phyloP scores from a whole-genome alignment of 2,113 vertebrate genomes.

The Rhinoptilus africanus region DNA sequence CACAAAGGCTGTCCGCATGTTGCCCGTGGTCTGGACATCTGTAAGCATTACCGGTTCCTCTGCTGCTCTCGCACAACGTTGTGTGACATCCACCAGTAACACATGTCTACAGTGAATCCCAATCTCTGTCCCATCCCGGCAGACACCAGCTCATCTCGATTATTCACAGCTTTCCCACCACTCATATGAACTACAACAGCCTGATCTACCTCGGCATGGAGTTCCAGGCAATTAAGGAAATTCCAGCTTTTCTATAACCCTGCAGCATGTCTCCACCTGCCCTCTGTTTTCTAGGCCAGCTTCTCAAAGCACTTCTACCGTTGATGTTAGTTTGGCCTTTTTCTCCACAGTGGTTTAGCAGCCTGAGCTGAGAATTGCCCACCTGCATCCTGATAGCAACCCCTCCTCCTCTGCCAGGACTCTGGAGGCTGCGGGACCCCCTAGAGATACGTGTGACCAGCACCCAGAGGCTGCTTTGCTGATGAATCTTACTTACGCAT shows the following conservation, averaged over 20 bases:
- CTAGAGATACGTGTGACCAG: no score
- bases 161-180: not conserved
- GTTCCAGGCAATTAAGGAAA: not conserved
- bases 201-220: not conserved
- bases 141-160: not conserved
- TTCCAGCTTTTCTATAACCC: not conserved
- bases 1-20: not conserved
- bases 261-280: not conserved
- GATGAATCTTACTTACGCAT: not conserved
- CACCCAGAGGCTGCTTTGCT: not conserved
- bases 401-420: not conserved
- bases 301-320: not conserved
- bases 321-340: fast-evolving
- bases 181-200: not conserved
- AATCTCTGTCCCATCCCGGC: not conserved
- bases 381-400: not conserved
- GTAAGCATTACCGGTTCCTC: not conserved
- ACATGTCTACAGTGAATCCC: not conserved
- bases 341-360: not conserved
- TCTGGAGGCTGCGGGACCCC: not conserved
- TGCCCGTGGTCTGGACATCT: not conserved
- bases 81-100: no score
- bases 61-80: not conserved
- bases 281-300: not conserved
- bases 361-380: not conserved